phyloP scores from a whole-genome alignment of 23 tunicate species.

The Ascidia mentula region DNA sequence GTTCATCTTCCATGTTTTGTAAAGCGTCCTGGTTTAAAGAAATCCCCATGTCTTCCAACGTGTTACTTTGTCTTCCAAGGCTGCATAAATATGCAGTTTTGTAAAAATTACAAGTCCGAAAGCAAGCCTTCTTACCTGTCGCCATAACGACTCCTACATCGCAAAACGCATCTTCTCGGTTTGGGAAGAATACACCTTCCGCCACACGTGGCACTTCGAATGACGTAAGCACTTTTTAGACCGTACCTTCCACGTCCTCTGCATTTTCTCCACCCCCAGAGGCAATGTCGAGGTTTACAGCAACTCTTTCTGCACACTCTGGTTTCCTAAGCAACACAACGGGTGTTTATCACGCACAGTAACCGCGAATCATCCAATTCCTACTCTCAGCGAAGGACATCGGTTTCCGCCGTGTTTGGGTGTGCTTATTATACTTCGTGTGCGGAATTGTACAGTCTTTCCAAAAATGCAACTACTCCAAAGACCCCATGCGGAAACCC shows the following conservation, averaged over 20 bases:
- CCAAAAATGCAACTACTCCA: not conserved
- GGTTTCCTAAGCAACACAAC: not conserved
- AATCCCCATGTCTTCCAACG: too few species aligned
- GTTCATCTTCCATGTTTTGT: too few species aligned
- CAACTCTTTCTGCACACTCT: not conserved
- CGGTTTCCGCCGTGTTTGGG: not conserved
- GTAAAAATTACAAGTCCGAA: too few species aligned
- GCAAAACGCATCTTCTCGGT: not conserved
- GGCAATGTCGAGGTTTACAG: not conserved
- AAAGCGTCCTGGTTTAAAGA: too few species aligned
- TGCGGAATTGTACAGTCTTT: not conserved
- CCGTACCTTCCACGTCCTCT: not conserved
- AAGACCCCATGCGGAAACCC: not conserved
- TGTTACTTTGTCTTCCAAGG: too few species aligned
- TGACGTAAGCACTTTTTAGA: not conserved
- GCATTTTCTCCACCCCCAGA: not conserved
- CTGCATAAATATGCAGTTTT: too few species aligned
- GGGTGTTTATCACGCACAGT: not conserved
- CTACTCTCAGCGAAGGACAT: not conserved
- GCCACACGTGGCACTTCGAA: not conserved
- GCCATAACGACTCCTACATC: too few species aligned
- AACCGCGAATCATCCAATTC: not conserved
- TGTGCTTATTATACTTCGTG: not conserved
- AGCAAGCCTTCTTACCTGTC: not conserved
- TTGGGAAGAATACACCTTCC: not conserved